phyloP scores from a whole-genome alignment of 2,888 invertebrate genomes.

The Crematogaster levior region DNA sequence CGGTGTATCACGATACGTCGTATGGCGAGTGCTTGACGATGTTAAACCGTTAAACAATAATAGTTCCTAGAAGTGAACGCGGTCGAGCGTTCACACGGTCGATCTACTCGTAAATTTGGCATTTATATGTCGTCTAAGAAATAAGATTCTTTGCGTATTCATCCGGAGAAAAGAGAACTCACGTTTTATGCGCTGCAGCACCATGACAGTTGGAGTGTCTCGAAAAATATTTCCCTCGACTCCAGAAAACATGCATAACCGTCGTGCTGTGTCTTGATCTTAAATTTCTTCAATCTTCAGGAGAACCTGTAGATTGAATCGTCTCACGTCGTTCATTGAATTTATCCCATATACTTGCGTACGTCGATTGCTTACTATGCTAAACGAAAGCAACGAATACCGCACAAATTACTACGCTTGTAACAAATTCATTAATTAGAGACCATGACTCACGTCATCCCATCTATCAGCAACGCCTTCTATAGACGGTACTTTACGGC shows the following conservation, averaged over 20 bases:
- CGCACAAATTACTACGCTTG: constrained; percentile 68
- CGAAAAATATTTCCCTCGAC: background rate
- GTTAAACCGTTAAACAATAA: constrained; percentile 49
- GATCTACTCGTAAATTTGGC: constrained; percentile 29
- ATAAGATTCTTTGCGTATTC: background rate
- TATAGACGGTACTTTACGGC: constrained; percentile 35
- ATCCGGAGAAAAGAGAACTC: background rate
- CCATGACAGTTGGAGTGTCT: background rate
- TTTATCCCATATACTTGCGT: constrained; percentile 12
- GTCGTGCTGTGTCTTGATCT: background rate
- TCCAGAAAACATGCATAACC: background rate
- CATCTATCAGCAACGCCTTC: constrained; percentile 47
- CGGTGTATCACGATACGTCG: constrained; percentile 40
- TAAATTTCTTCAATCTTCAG: background rate
- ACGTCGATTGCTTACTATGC: constrained; percentile 37
- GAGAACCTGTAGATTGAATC: background rate
- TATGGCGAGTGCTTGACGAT: constrained; percentile 5
- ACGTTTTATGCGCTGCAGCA: background rate
- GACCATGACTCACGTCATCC: constrained; percentile 71
- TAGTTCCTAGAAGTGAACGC: constrained; percentile 10
- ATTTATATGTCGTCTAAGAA: constrained; percentile 6
- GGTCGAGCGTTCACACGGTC: constrained; percentile 36
- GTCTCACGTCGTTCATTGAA: constrained; percentile 10
- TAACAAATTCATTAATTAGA: constrained; percentile 70
- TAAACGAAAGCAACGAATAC: constrained; percentile 63